Conservation (phyloP, 2,797 vertebrate genomes). For the Cossypha heuglini region DNA sequence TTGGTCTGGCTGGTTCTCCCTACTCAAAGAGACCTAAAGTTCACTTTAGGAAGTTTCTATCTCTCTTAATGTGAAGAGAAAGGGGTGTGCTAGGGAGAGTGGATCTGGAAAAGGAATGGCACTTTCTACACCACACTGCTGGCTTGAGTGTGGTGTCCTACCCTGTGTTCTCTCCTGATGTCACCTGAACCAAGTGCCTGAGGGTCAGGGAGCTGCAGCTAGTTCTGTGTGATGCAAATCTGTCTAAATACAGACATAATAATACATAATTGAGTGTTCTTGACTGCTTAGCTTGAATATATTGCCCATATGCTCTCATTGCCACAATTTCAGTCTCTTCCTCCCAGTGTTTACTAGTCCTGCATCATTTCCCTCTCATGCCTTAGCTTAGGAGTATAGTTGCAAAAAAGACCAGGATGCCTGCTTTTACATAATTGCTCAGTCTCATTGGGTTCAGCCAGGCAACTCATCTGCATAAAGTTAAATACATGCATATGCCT, state of each 20-base stretch:
- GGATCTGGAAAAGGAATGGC: background rate
- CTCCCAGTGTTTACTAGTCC: background rate
- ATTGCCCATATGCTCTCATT: background rate
- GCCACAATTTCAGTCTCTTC: background rate
- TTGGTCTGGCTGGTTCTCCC: background rate
- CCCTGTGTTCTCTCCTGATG: background rate
- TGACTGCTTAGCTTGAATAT: background rate
- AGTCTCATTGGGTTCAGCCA: slow-evolving; percentile 1
- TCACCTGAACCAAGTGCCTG: background rate
- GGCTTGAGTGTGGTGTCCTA: background rate
- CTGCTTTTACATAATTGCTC: background rate
- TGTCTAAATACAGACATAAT: background rate
- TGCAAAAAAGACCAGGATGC: background rate
- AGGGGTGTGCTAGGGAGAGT: background rate
- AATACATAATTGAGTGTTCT: background rate
- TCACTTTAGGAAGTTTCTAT: background rate
- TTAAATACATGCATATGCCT: slow-evolving; percentile 15
- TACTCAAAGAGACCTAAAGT: background rate
- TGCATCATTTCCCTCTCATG: background rate
- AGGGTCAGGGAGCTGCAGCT: background rate
- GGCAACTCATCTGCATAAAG: background rate
- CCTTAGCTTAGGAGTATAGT: background rate
- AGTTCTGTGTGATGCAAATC: background rate
- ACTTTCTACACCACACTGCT: background rate
- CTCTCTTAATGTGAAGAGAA: background rate